Percentiles rank a stretch among this genome's conserved stretches.
Conservation (phyloP, 2,888 invertebrate genomes). For the Tethea ocularis region DNA sequence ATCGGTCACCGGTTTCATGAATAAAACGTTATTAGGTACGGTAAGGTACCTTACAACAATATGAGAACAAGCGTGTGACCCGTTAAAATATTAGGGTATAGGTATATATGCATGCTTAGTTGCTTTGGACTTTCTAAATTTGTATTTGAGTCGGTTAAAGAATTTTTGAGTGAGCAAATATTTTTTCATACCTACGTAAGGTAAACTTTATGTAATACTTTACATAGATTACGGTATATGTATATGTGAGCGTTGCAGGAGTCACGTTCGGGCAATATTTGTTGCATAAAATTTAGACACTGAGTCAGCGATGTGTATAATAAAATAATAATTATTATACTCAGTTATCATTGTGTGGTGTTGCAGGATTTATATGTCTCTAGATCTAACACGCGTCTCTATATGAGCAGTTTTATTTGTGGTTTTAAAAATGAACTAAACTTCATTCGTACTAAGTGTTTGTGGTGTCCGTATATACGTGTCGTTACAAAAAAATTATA, state of each 20-base stretch:
- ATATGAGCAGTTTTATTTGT: too few relatives aligned
- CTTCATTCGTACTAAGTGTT: too few relatives aligned
- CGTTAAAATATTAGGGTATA: constrained; percentile 45
- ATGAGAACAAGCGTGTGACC: constrained; percentile 31
- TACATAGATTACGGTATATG: constrained; percentile 8
- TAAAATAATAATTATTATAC: constrained; percentile 46
- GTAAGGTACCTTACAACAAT: constrained; percentile 16
- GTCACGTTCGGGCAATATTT: constrained; percentile 79
- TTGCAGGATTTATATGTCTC: background rate
- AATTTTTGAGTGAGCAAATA: background rate
- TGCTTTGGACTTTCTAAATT: constrained; percentile 15
- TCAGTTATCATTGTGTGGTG: background rate
- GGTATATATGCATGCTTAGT: constrained; percentile 15
- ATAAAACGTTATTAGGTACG: constrained; percentile 50
- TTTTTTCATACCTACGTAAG: constrained; percentile 6
- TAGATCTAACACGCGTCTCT: too few relatives aligned
- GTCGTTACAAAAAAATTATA: too few relatives aligned
- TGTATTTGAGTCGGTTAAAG: constrained; percentile 1
- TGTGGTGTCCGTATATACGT: too few relatives aligned
- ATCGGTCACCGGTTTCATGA: constrained; percentile 66
- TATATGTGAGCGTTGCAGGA: constrained; percentile 27
- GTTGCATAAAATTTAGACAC: constrained; percentile 69
- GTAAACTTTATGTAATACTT: constrained; percentile 15
- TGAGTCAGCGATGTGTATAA: constrained; percentile 52
- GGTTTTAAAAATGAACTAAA: background rate